Base-by-base conservation (phyloP, 2,888 invertebrate genomes). In the Lycophotia porphyrea region DNA sequence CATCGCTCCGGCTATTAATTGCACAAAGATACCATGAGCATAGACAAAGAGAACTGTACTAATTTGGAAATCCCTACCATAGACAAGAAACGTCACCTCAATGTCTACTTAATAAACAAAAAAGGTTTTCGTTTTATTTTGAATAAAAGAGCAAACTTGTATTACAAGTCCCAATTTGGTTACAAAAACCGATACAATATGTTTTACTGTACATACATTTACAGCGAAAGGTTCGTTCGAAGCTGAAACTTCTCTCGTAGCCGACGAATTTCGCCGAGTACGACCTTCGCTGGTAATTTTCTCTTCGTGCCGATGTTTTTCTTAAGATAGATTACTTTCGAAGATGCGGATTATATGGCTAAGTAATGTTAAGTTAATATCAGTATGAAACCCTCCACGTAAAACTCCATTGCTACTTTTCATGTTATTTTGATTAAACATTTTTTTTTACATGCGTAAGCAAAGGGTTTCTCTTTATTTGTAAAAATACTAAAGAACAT, bases 251-350 rank as follows among this genome's bases (percentile, higher is more conserved):
- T 87, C 76, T 55, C 72, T 73, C 68, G 66, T 78, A 82, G 55
- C 72, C 69, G 63, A 78, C 64, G 78, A 79, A 84, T 71, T 76
- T 85, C 71, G n/a, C n/a, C 31, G 49, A 69, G 61, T 71, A 70
- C 79, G 78, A 81, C 84, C 85, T 89, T 89, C 87, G 52, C 71
- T 78, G 73, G 83, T 84, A 84, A 89, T 88, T 87, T 84, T 85
- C 78, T 74, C 77, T 84, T 76, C 86, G 76, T 82, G 84, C 81
- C 77, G 80, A 81, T 85, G 81, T 86, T 83, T 87, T 83, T 71
- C 78, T 74, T 82, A 79, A 87, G 87, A 88, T 88, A 82, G 81
- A 88, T 88, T 88, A 84, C 86, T 87, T 83, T 84, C 52, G 52
- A 69, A 86, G 73, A 82, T 82, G 71, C 65, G 78, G 77, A 86